phyloP scores from a whole-genome alignment of 2,888 invertebrate species.

The Tenthredo scrophulariae region DNA sequence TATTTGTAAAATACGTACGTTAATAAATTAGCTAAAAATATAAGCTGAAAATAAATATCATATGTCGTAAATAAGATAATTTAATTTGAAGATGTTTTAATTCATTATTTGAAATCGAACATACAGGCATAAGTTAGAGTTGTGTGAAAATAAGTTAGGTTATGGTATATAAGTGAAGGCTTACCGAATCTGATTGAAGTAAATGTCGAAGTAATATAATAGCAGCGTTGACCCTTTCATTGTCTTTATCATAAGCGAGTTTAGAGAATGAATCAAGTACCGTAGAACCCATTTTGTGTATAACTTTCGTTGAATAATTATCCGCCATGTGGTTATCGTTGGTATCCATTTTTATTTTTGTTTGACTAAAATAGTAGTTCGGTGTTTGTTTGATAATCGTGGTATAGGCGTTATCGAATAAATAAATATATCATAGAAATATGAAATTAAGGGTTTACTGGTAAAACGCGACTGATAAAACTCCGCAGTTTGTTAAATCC shows the following conservation, averaged over 20 bases:
- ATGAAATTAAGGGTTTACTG: not conserved
- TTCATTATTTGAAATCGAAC: not conserved
- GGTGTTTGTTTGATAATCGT: not conserved
- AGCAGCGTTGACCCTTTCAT: constrained; percentile 76
- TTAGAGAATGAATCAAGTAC: constrained; percentile 78
- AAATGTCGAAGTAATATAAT: constrained; percentile 77
- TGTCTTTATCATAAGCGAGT: constrained; percentile 75
- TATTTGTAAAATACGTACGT: not conserved
- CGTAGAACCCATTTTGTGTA: constrained; percentile 70
- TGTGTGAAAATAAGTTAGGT: constrained; percentile 61
- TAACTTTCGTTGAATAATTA: constrained; percentile 66
- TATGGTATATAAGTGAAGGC: constrained; percentile 63
- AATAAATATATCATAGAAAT: not conserved
- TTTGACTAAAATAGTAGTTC: constrained; percentile 21
- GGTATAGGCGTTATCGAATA: not conserved
- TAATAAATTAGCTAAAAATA: not conserved
- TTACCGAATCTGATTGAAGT: constrained; percentile 75
- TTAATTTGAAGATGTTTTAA: not conserved
- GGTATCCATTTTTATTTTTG: constrained; percentile 55
- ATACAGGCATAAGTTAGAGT: constrained; percentile 56
- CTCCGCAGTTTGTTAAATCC: not conserved
- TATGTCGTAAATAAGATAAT: constrained; percentile 32
- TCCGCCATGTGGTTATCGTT: constrained; percentile 58
- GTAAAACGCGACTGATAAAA: not conserved
- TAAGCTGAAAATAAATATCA: not conserved